These are phyloP conservation scores for Torymus auratus DNA, from an alignment of 2,888 invertebrate species.

Conservation along the genomic window DNA sequence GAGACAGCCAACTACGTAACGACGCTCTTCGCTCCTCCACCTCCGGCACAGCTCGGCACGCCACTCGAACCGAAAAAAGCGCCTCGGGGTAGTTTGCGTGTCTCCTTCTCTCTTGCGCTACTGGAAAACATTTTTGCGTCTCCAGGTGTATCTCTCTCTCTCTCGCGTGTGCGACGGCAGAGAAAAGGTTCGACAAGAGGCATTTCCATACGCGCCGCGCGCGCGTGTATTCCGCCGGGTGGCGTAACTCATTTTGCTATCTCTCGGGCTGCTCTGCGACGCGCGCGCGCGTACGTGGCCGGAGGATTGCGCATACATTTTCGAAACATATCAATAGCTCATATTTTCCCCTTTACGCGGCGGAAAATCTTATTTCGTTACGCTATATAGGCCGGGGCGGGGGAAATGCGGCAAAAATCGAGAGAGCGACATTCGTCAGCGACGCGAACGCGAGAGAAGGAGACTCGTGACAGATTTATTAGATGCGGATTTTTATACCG, in stretches of 20 bases:
- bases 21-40: background rate
- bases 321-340: constrained; percentile 50
- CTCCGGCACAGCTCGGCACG: background rate
- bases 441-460: no score
- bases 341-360: constrained; percentile 28
- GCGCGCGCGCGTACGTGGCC: background rate
- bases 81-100: constrained; percentile 12
- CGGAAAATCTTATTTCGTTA: constrained; percentile 45
- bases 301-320: constrained; percentile 21
- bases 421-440: constrained; percentile 49
- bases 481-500: constrained; percentile 44
- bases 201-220: constrained; percentile 19
- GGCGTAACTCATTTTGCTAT: constrained; percentile 44
- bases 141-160: background rate
- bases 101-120: background rate
- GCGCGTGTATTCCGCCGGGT: background rate
- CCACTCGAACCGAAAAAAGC: constrained; percentile 16
- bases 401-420: constrained; percentile 48
- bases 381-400: background rate
- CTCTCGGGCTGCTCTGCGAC: background rate
- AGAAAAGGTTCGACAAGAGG: constrained; percentile 13
- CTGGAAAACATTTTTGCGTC: constrained; percentile 23
- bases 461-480: constrained; percentile 53
- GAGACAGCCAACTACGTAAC: no score
- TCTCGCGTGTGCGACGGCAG: no score